Base-by-base conservation (phyloP, 2,113 vertebrate genomes). In the Scartelaos histophorus region DNA sequence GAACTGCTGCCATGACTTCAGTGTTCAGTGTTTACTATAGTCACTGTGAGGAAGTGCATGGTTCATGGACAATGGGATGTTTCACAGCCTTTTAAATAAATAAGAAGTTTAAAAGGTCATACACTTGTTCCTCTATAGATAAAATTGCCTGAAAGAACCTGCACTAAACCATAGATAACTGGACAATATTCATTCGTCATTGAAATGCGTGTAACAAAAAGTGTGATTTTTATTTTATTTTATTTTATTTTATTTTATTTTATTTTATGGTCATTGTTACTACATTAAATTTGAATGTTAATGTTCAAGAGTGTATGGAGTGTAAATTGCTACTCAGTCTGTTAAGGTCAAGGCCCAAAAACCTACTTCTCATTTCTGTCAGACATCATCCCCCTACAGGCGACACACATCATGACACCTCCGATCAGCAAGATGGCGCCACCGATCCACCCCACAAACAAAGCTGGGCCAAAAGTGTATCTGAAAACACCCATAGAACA, bases 401-500 rank as follows among this genome's bases (percentile, higher is more conserved):
- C 95, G 4, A 98, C 81, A 74, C 95, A 95, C 95, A 97, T 94
- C 93, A 97, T 80, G 72, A 96, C 74, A 0, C 96, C 96, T 21
- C 95, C 95, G 6, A 96, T 75, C 0, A 96, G 70, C 13, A 95
- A 82, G 85, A 98, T 79, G 47, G 95, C 95, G 0, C 91, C 96
- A 0, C 96, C 95, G 0, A 97, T 93, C 96, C 96, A 97, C n/a
- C 95, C 96, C 1, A 97, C 95, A 0, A 98, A 97, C 16, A 97
- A 93, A 62, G 96, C 96, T 0, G 95, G 84, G 15, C 96, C 96
- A 45, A 97, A 97, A 0, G 96, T 96, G 80, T 97, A 98, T 90
- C 96, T 98, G 43, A 46, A 80, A 54, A 56, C 69, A 51, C 77
- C 58, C 53, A 3, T 2, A 54, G n/a, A 21, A 19, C 49, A 51